Evolutionary conservation across 2,888 invertebrate genomes (phyloP).

Genomic region (Lypha dubia): DNA sequence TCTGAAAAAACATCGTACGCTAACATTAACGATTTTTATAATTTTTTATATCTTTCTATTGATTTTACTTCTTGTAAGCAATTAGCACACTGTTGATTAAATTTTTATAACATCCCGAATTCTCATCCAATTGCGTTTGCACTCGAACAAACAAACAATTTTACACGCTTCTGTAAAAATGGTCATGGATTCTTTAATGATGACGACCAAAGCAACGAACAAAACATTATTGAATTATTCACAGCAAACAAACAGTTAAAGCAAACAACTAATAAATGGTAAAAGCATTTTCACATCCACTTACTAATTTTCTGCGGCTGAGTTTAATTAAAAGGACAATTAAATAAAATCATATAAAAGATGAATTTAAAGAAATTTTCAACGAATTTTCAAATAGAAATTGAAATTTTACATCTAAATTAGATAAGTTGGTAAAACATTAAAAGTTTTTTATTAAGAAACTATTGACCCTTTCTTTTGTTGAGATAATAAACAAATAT

Average conservation of each 20-base stretch:
- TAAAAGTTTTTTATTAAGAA: too few species aligned
- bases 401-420: neutral
- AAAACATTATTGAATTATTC: conserved; percentile 25
- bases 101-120: neutral
- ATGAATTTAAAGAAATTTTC: neutral
- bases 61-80: conserved; percentile 8
- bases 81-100: conserved; percentile 31
- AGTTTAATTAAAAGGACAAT: conserved; percentile 20
- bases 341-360: neutral
- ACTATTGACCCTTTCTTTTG: neutral
- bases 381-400: too few species aligned
- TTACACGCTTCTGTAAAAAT: conserved; percentile 53
- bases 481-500: too few species aligned
- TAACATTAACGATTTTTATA: too few species aligned
- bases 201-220: neutral
- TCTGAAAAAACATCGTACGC: too few species aligned
- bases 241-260: neutral
- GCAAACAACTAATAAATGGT: neutral
- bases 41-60: neutral
- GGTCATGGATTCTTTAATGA: neutral
- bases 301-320: neutral
- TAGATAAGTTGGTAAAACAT: neutral
- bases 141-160: conserved; percentile 10
- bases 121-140: neutral
- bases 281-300: conserved; percentile 15